Conservation (phyloP, 2,113 vertebrate genomes). For the Laterallus jamaicensis region DNA sequence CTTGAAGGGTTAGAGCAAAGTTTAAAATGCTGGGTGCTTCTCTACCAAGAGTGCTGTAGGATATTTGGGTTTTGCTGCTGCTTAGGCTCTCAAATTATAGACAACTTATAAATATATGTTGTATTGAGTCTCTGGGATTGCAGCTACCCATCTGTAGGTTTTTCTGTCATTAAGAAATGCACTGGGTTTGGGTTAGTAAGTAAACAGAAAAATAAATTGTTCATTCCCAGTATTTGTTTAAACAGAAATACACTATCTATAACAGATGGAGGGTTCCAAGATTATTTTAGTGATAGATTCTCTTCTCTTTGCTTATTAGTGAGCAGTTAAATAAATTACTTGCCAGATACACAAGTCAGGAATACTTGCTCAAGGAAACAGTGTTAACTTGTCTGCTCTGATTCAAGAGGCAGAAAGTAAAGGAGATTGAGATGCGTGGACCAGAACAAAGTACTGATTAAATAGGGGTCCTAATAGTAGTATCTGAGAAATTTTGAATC, state of each 20-base stretch:
- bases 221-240: constrained; percentile 20
- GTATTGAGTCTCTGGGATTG: neutral
- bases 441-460: neutral
- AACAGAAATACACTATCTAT: neutral
- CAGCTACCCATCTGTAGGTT: neutral
- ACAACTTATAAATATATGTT: neutral
- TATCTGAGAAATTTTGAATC: neutral
- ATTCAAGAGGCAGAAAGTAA: neutral
- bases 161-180: neutral
- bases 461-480: neutral
- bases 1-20: neutral
- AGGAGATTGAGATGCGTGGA: neutral
- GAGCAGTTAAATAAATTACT: neutral
- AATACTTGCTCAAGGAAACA: neutral
- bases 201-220: constrained; percentile 21
- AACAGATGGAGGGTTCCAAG: constrained; percentile 4
- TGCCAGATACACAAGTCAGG: neutral
- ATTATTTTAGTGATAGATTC: constrained; percentile 7
- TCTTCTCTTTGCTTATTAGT: neutral
- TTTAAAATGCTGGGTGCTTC: neutral
- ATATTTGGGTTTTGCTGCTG: neutral
- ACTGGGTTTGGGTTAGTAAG: neutral
- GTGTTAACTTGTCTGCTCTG: neutral
- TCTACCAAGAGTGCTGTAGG: neutral
- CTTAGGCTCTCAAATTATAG: neutral